phyloP scores from a whole-genome alignment of 2,888 invertebrate species.

The Trichopria drosophilae region DNA sequence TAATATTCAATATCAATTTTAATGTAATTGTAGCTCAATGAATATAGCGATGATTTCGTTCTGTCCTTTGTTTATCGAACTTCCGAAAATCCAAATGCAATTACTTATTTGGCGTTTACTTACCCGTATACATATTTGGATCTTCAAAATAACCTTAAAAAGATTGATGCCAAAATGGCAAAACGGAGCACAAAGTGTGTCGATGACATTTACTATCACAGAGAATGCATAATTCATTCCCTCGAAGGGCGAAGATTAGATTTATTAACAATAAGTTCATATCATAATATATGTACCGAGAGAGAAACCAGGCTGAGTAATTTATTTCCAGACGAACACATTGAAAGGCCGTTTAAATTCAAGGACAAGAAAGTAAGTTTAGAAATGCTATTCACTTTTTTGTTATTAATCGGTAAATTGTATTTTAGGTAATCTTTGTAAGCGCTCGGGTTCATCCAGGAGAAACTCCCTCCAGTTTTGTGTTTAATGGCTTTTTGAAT shows the following conservation, averaged over 20 bases:
- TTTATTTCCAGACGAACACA: constrained; percentile 72
- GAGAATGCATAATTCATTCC: constrained; percentile 79
- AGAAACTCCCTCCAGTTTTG: constrained; percentile 88
- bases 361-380: constrained; percentile 72
- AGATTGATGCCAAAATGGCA: constrained; percentile 68
- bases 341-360: constrained; percentile 74
- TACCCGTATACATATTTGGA: constrained; percentile 88
- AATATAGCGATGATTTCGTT: constrained; percentile 70
- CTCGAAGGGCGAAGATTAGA: constrained; percentile 79
- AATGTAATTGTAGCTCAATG: constrained; percentile 63
- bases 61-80: constrained; percentile 74
- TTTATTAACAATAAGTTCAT: constrained; percentile 80
- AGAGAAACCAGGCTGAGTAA: constrained; percentile 73
- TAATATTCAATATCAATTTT: constrained; percentile 13
- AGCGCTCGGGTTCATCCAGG: constrained; percentile 91
- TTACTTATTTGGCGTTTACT: constrained; percentile 87
- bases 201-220: constrained; percentile 81
- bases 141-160: constrained; percentile 72
- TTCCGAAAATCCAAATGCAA: constrained; percentile 71
- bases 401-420: constrained; percentile 12
- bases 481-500: constrained; percentile 85
- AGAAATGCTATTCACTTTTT: no score
- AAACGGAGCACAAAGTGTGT: constrained; percentile 44
- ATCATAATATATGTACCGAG: constrained; percentile 73
- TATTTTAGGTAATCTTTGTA: constrained; percentile 73